Evolutionary conservation across 2,888 invertebrate species (phyloP), one percentile per base, ranked within the genome.

Genomic region (Eupithecia vulgata): DNA sequence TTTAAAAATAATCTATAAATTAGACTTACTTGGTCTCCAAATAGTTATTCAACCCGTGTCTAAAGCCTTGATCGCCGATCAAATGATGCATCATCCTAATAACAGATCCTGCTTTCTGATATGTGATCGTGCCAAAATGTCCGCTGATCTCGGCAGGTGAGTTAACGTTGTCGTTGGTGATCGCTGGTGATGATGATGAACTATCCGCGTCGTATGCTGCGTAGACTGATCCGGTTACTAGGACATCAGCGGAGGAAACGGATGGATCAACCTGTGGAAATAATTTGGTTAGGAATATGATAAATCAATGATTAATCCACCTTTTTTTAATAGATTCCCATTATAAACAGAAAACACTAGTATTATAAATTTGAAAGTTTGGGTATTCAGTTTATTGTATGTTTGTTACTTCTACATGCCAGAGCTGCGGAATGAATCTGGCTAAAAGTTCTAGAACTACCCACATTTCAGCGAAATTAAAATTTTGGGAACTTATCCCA

Each of bases 101-200:
- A 0, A 94, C 89, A 0, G 93, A 87, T 5, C 93, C 95, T 1
- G 95, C 96, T 88, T 97, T 97, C 79, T 95, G 95, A 80, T 97
- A 97, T 0, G 96, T 95, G 64, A 97, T 95, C 0, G 91, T 92
- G 72, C 96, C 96, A 81, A 97, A 97, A 88, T 96, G 96, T 0
- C 87, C 93, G 40, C 92, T 91, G 30, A 97, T 95, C 86, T 97
- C 95, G 0, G 88, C 86, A 6, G 96, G 96, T 0, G 95, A 95
- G 74, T 94, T 93, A 0, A 96, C 96, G 17, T 94, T 83, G 0
- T 86, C 79, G 68, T 95, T 93, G 7, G 95, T 95, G 83, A 97
- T 93, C 0, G 97, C 93, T 67, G 95, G 91, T 0, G 93, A 82
- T 10, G 88, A 85, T 0, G 88, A 85, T 0, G 90, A 87, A 67